Evolutionary conservation across 2,888 invertebrate genomes (phyloP).

Genomic region (Acleris cristana): DNA sequence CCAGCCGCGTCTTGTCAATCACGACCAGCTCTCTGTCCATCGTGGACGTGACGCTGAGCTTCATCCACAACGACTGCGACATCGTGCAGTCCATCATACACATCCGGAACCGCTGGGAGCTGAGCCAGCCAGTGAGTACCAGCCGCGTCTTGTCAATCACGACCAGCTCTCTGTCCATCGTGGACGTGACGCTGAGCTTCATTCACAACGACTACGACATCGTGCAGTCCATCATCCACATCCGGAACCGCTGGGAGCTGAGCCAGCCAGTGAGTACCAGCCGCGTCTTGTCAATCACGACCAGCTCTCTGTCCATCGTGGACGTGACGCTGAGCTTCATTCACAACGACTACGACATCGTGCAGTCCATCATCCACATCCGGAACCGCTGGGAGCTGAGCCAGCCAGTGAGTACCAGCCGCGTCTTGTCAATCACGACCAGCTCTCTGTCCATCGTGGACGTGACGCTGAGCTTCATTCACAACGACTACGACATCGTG

Average conservation of each 20-base stretch:
- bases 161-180: neutral
- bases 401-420: conserved; percentile 88
- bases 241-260: conserved; percentile 97
- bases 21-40: neutral
- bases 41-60: conserved; percentile 88
- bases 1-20: neutral
- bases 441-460: neutral
- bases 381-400: conserved; percentile 98
- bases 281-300: neutral
- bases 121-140: conserved; percentile 93
- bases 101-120: conserved; percentile 97
- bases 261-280: conserved; percentile 91
- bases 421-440: neutral
- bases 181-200: conserved; percentile 90
- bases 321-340: conserved; percentile 93
- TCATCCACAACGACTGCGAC: conserved; percentile 98
- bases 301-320: too few relatives aligned
- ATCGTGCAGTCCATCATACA: conserved; percentile 99
- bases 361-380: conserved; percentile 98
- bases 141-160: neutral
- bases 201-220: conserved; percentile 99
- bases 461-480: conserved; percentile 95
- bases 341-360: conserved; percentile 98
- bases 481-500: conserved; percentile 98
- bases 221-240: conserved; percentile 98